These are phyloP conservation scores for Strix aluco DNA, from an alignment of 2,113 vertebrate species.

Conservation along the genomic window DNA sequence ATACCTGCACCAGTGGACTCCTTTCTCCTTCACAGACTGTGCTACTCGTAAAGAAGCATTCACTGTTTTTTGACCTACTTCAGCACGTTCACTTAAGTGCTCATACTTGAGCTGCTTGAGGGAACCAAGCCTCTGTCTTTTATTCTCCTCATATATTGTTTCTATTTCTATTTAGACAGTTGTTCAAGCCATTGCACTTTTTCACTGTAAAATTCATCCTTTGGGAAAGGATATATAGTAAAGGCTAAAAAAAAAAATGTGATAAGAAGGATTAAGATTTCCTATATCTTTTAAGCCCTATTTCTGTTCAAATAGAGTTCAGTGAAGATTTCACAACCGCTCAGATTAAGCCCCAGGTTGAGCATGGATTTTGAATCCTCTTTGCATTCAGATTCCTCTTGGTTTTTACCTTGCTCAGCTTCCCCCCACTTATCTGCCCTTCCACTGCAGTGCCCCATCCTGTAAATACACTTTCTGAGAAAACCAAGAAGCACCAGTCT, in stretches of 20 bases:
- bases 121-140: not conserved
- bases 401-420: not conserved
- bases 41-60: not conserved
- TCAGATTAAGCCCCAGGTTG: not conserved
- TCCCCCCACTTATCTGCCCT: rapidly evolving
- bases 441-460: not conserved
- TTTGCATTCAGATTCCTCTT: not conserved
- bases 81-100: not conserved
- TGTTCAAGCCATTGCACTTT: not conserved
- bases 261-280: not conserved
- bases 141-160: not conserved
- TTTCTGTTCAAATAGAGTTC: not conserved
- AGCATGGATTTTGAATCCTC: not conserved
- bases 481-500: not conserved
- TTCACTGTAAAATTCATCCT: not conserved
- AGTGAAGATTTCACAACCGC: not conserved
- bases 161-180: not conserved
- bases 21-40: not conserved
- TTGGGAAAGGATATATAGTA: not conserved
- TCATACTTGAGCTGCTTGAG: not conserved
- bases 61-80: not conserved
- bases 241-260: not conserved
- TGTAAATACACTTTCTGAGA: not conserved
- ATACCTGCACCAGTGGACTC: not conserved
- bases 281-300: not conserved